These are phyloP conservation scores for Trypoxylon attenuatum DNA, from an alignment of 2,888 invertebrate species.

Conservation along the genomic window DNA sequence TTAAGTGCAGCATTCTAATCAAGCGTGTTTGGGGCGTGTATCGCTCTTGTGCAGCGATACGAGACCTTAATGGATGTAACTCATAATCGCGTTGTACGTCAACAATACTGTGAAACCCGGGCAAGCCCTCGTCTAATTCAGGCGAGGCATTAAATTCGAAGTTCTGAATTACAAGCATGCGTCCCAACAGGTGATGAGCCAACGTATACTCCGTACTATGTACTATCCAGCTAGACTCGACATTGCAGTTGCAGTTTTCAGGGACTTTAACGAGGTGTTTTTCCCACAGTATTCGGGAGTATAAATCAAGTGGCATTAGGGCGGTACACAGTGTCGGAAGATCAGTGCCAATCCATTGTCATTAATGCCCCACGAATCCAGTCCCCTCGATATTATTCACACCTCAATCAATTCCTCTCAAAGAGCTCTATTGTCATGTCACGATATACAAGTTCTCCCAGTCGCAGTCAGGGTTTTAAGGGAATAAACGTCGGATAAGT, in stretches of 20 bases:
- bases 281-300: no score
- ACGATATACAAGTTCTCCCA: neutral
- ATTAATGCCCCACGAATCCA: neutral
- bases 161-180: no score
- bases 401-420: neutral
- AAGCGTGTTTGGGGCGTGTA: no score
- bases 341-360: neutral
- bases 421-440: neutral
- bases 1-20: neutral
- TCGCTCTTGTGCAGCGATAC: neutral
- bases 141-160: no score
- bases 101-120: neutral
- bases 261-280: no score
- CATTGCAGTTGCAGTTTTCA: no score
- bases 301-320: neutral
- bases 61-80: neutral
- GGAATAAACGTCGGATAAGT: constrained; percentile 1
- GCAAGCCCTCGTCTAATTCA: neutral
- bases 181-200: neutral
- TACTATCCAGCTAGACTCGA: no score
- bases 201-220: neutral
- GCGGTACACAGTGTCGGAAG: neutral
- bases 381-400: neutral
- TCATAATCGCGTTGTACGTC: neutral
- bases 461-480: neutral